phyloP scores from a whole-genome alignment of 1,140 invertebrate species.

The Limonius californicus region DNA sequence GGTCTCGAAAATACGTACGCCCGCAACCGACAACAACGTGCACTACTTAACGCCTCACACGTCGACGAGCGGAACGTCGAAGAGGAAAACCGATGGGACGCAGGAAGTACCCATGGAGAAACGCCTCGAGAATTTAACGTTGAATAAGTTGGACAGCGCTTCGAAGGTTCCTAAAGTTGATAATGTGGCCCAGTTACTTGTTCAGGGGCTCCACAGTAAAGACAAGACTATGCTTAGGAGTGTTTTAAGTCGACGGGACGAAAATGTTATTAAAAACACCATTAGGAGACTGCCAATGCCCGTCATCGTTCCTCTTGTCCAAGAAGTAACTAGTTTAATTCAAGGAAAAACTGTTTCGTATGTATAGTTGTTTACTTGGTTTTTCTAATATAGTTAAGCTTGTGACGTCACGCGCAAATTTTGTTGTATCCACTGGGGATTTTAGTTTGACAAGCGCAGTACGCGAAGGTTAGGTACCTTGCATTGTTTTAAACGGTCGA shows the following conservation, averaged over 20 bases:
- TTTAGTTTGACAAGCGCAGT: too few relatives aligned
- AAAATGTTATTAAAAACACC: constrained; percentile 57
- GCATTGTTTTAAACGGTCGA: too few relatives aligned
- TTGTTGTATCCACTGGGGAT: too few relatives aligned
- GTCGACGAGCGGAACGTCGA: constrained; percentile 37
- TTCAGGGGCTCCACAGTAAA: constrained; percentile 75
- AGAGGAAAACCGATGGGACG: constrained; percentile 49
- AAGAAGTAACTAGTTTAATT: constrained; percentile 58
- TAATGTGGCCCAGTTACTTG: constrained; percentile 68
- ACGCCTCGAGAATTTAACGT: constrained; percentile 66
- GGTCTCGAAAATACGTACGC: constrained; percentile 50
- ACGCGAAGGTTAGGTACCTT: too few relatives aligned
- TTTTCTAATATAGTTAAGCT: too few relatives aligned
- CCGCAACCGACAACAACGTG: constrained; percentile 48
- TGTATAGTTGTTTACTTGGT: too few relatives aligned
- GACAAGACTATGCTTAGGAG: constrained; percentile 59
- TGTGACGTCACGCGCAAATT: too few relatives aligned
- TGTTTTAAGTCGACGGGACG: constrained; percentile 55
- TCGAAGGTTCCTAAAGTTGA: constrained; percentile 52
- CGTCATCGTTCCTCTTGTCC: constrained; percentile 57
- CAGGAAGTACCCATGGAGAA: constrained; percentile 72
- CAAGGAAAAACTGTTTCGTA: constrained; percentile 59
- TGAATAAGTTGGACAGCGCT: constrained; percentile 45
- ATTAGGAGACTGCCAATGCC: constrained; percentile 59
- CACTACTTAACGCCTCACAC: constrained; percentile 50